Percentiles rank a stretch among this genome's conserved stretches.
Evolutionary conservation across 2,113 vertebrate genomes (phyloP).

Genomic region (Brachyhypopomus occidentalis): DNA sequence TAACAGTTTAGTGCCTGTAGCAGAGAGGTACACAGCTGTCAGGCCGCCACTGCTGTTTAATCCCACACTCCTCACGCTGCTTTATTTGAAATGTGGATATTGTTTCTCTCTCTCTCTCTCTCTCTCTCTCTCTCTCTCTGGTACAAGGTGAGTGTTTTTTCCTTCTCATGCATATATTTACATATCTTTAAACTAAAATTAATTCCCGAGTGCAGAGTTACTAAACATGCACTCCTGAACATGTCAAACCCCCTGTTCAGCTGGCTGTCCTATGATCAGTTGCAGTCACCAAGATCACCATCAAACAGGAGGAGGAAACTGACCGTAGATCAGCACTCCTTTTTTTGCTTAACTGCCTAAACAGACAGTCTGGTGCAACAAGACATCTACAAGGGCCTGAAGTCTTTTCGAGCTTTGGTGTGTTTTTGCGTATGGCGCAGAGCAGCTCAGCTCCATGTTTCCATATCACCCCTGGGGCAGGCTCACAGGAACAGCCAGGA

Average conservation of each 20-base stretch:
- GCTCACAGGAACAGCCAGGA: constrained; percentile 39
- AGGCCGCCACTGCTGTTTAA: constrained; percentile 31
- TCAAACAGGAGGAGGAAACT: too few species aligned
- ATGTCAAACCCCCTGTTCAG: not conserved
- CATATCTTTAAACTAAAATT: constrained; percentile 26
- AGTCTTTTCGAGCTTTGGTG: constrained; percentile 40
- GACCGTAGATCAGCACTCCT: too few species aligned
- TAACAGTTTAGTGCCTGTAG: constrained; percentile 17
- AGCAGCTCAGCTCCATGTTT: constrained; percentile 32
- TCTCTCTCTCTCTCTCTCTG: not conserved
- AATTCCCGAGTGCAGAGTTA: not conserved
- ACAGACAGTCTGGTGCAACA: constrained; percentile 36
- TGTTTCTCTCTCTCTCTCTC: not conserved
- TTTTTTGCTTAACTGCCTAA: constrained; percentile 37
- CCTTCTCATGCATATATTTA: constrained; percentile 37
- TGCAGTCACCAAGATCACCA: not conserved
- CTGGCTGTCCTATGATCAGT: not conserved
- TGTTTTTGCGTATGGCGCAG: constrained; percentile 33
- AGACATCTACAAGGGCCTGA: constrained; percentile 9
- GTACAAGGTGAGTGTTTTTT: constrained; percentile 3
- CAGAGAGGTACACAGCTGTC: constrained; percentile 49
- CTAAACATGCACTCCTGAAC: not conserved
- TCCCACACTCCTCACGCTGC: constrained; percentile 45
- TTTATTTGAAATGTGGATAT: constrained; percentile 33
- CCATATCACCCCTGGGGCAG: constrained; percentile 43